Percentiles rank a stretch among this genome's conserved stretches.
Evolutionary conservation across 2,888 invertebrate genomes (phyloP).

Genomic region (Margaritifera margaritifera): DNA sequence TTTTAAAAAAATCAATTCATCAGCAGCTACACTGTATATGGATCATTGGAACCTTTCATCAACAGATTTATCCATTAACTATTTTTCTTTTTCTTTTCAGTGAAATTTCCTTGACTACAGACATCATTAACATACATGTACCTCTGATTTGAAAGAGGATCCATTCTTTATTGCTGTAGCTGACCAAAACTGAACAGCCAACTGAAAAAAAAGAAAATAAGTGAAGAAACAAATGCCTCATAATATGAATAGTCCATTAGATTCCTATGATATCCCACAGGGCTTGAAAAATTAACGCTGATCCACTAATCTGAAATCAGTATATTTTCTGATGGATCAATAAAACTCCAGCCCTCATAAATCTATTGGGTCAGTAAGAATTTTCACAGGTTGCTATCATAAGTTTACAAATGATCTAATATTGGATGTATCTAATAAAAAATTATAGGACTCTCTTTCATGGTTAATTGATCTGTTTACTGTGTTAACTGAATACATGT

Average conservation of each 20-base stretch:
- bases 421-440: too few relatives aligned
- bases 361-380: too few relatives aligned
- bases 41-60: too few relatives aligned
- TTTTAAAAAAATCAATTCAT: too few relatives aligned
- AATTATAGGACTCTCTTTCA: too few relatives aligned
- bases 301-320: not conserved
- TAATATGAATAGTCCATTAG: not conserved
- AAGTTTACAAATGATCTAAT: too few relatives aligned
- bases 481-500: too few relatives aligned
- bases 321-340: too few relatives aligned
- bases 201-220: slow-evolving; percentile 77
- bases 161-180: slow-evolving; percentile 80
- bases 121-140: slow-evolving; percentile 30
- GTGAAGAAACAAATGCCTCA: not conserved
- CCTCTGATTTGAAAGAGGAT: slow-evolving; percentile 61
- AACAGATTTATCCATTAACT: not conserved
- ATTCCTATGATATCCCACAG: not conserved
- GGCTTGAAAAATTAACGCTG: not conserved
- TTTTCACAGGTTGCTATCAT: too few relatives aligned
- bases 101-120: not conserved
- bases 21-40: too few relatives aligned
- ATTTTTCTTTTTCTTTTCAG: not conserved
- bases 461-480: too few relatives aligned
- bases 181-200: slow-evolving; percentile 94
- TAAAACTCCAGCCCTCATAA: too few relatives aligned